Percentiles rank a stretch among this genome's conserved stretches.
Conservation (phyloP, 2,888 invertebrate species). For the Aphidoletes aphidimyza region DNA sequence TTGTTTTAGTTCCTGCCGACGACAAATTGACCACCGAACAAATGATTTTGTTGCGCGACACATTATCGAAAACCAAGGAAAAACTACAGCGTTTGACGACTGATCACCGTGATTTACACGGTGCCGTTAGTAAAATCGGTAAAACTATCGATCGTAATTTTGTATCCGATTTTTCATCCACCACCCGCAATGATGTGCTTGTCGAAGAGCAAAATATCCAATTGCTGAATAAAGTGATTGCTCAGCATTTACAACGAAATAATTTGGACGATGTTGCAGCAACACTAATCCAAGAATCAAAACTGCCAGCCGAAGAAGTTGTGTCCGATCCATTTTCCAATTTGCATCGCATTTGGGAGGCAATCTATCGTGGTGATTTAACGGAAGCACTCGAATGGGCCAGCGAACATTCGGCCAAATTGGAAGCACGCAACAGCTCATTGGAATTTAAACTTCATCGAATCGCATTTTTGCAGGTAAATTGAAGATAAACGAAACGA, state of each 20-base stretch:
- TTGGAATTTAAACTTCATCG: conserved; percentile 86
- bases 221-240: conserved; percentile 87
- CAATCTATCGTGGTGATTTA: conserved; percentile 83
- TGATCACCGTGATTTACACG: conserved; percentile 84
- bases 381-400: conserved; percentile 91
- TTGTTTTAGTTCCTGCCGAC: conserved; percentile 72
- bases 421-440: conserved; percentile 76
- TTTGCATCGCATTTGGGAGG: conserved; percentile 88
- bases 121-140: conserved; percentile 87
- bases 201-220: conserved; percentile 72
- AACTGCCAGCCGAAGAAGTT: conserved; percentile 53
- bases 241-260: conserved; percentile 94
- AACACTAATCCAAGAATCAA: conserved; percentile 67
- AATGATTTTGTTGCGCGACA: conserved; percentile 76
- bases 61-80: conserved; percentile 82
- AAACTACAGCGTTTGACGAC: conserved; percentile 84
- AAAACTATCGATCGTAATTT: conserved; percentile 97
- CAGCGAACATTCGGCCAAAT: conserved; percentile 75
- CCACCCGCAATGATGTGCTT: conserved; percentile 83
- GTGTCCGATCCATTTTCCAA: conserved; percentile 77
- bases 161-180: conserved; percentile 88
- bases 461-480: conserved; percentile 80
- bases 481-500: neutral
- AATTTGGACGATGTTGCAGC: conserved; percentile 94
- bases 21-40: conserved; percentile 78